Evolutionary conservation across 2,113 vertebrate genomes (phyloP).

Genomic region (Tachysurus fulvidraco): DNA sequence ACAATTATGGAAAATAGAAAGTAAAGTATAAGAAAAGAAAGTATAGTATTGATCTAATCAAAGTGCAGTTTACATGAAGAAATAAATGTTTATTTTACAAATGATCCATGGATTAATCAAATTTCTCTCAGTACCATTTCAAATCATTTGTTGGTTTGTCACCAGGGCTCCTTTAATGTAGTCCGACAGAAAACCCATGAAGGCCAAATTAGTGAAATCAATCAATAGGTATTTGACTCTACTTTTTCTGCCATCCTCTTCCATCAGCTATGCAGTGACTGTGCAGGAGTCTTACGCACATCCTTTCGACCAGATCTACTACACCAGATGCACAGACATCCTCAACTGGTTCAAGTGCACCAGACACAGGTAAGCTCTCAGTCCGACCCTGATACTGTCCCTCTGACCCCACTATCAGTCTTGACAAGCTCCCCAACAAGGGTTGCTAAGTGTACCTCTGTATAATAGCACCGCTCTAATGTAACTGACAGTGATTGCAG

Average conservation of each 20-base stretch:
- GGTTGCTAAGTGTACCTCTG: slow-evolving; percentile 27
- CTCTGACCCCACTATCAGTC: slow-evolving; percentile 31
- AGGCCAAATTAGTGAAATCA: neutral
- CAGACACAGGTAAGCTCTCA: slow-evolving; percentile 83
- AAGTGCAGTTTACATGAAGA: neutral
- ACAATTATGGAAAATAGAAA: neutral
- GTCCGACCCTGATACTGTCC: neutral
- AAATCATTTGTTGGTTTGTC: neutral
- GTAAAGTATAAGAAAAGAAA: neutral
- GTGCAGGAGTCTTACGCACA: slow-evolving; percentile 97
- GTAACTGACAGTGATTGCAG: slow-evolving; percentile 45
- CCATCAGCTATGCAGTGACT: slow-evolving; percentile 90
- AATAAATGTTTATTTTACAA: neutral
- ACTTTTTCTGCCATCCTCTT: neutral
- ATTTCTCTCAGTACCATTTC: neutral
- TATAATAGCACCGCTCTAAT: slow-evolving; percentile 44
- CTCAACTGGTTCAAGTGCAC: slow-evolving; percentile 99
- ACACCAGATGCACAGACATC: slow-evolving; percentile 97
- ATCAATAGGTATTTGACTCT: slow-evolving; percentile 6
- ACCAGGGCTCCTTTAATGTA: neutral
- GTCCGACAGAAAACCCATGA: slow-evolving; percentile 1
- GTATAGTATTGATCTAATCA: neutral
- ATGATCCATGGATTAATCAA: neutral
- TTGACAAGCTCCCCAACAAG: slow-evolving; percentile 16
- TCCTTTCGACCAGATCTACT: slow-evolving; percentile 98